Percentiles rank a stretch among this genome's conserved stretches.
phyloP scores from a whole-genome alignment of 2,797 vertebrate species.

The Ptychobarbus kaznakovi region DNA sequence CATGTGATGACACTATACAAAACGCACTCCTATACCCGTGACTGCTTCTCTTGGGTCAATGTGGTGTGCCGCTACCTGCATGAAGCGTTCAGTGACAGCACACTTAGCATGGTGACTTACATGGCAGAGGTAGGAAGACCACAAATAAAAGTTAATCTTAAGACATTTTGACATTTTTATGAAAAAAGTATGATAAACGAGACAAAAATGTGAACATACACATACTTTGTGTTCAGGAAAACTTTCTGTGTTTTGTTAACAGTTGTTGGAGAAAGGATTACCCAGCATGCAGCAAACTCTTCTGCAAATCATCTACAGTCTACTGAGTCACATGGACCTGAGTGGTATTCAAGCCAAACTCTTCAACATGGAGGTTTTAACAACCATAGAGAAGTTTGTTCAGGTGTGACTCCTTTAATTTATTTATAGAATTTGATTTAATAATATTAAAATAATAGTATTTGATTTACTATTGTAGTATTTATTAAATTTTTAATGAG shows the following conservation, averaged over 20 bases:
- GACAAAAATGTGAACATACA: background rate
- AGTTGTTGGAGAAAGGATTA: slow-evolving; percentile 96
- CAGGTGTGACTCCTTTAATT: slow-evolving; percentile 77
- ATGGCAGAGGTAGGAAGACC: slow-evolving; percentile 86
- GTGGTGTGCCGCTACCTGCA: slow-evolving; percentile 98
- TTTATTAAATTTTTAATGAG: background rate
- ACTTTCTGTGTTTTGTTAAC: slow-evolving; percentile 23
- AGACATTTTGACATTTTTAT: background rate
- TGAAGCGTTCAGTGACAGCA: slow-evolving; percentile 92
- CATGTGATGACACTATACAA: slow-evolving; percentile 99
- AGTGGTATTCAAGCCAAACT: slow-evolving; percentile 90
- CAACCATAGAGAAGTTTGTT: slow-evolving; percentile 96
- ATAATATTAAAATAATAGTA: background rate
- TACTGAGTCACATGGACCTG: slow-evolving; percentile 96
- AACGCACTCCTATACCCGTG: slow-evolving; percentile 94
- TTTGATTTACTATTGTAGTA: background rate
- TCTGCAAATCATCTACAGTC: slow-evolving; percentile 96
- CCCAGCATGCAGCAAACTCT: slow-evolving; percentile 96
- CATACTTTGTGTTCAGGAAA: background rate
- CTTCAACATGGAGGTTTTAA: slow-evolving; percentile 93
- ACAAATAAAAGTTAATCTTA: background rate
- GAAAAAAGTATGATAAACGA: background rate
- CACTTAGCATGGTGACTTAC: slow-evolving; percentile 95
- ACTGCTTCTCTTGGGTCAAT: slow-evolving; percentile 95
- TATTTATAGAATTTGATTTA: background rate